Conservation (phyloP, 2,888 invertebrate genomes). For the Heteropelma amictum region DNA sequence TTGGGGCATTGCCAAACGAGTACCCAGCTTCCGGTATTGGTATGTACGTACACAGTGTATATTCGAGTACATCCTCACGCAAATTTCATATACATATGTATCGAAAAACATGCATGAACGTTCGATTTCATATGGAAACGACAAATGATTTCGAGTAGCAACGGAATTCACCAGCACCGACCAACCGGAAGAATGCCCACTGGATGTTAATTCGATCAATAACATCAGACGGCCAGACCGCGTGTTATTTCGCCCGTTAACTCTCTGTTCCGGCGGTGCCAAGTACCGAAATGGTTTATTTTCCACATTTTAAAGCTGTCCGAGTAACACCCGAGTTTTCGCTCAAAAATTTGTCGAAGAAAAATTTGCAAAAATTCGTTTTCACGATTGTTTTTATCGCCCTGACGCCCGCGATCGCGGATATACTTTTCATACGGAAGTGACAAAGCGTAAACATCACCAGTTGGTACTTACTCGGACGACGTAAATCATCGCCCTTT, state of each 20-base stretch:
- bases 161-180: slow-evolving; percentile 19
- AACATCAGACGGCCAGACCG: slow-evolving; percentile 18
- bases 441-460: too few relatives aligned
- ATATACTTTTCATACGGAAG: too few relatives aligned
- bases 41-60: not conserved
- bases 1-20: slow-evolving; percentile 51
- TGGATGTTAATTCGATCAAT: slow-evolving; percentile 44
- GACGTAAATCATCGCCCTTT: too few relatives aligned
- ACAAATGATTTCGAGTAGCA: slow-evolving; percentile 42
- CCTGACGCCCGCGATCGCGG: too few relatives aligned
- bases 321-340: too few relatives aligned
- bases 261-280: not conserved
- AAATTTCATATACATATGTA: not conserved
- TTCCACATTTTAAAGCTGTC: too few relatives aligned
- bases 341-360: too few relatives aligned
- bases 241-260: slow-evolving; percentile 3
- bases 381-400: too few relatives aligned
- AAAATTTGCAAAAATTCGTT: too few relatives aligned
- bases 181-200: slow-evolving; percentile 22
- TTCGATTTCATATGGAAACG: slow-evolving; percentile 13
- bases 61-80: not conserved
- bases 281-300: not conserved
- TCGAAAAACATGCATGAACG: not conserved
- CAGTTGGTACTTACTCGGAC: too few relatives aligned
- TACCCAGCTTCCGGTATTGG: too few relatives aligned